Conservation (phyloP, 2,797 vertebrate genomes). For the Crenichthys baileyi region DNA sequence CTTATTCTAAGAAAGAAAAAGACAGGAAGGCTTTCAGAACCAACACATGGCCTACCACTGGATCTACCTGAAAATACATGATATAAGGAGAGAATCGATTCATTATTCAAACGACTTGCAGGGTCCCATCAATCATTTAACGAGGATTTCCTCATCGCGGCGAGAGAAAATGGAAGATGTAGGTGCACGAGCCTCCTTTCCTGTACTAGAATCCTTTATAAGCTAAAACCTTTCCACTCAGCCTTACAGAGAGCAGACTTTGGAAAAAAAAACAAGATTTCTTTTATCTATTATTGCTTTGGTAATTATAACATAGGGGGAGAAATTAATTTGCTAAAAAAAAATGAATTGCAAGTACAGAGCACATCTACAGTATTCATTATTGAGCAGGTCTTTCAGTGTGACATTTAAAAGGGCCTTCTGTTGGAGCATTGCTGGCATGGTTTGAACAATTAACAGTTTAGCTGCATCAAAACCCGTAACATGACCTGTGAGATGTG, state of each 20-base stretch:
- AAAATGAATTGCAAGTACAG: conserved; percentile 30
- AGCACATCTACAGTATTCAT: conserved; percentile 15
- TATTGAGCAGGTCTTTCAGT: conserved; percentile 22
- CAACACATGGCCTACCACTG: conserved; percentile 17
- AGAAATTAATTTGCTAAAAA: conserved; percentile 42
- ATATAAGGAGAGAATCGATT: conserved; percentile 52
- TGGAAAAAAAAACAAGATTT: too few relatives aligned
- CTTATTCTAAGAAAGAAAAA: conserved; percentile 16
- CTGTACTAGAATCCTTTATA: neutral
- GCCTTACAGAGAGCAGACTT: too few relatives aligned
- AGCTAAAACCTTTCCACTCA: too few relatives aligned
- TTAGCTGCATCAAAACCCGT: conserved; percentile 35
- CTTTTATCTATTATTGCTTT: conserved; percentile 4
- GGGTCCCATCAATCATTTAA: conserved; percentile 78
- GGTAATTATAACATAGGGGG: conserved; percentile 20
- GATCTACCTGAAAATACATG: conserved; percentile 50
- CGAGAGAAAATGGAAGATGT: conserved; percentile 28
- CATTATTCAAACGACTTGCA: conserved; percentile 76
- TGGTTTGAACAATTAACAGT: neutral
- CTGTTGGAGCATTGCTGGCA: conserved; percentile 2
- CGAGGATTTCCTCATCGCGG: conserved; percentile 65
- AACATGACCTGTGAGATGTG: conserved; percentile 32
- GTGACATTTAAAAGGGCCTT: conserved; percentile 19
- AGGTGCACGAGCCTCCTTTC: conserved; percentile 22
- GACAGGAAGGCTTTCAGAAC: conserved; percentile 30